Base-by-base conservation (phyloP, 2,113 vertebrate species). In the Formicarius rufipectus region DNA sequence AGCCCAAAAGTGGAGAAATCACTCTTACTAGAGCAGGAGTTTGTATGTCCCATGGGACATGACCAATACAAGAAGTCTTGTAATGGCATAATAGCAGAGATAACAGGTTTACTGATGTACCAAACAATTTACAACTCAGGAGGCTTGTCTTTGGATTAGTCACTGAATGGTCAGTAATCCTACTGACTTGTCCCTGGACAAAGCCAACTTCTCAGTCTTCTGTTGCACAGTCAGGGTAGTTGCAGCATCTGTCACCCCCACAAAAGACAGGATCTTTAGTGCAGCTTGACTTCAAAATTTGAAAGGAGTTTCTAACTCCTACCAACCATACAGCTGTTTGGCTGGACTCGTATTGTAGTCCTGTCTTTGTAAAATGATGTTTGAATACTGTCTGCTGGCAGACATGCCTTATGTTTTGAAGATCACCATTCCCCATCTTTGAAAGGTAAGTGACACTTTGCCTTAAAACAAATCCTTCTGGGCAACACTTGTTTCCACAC, bases 181-280 rank as follows among this genome's bases (percentile, higher is more conserved):
- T 6, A 42, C 21, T 0, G 0, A 44, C 69, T 21, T 39, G 12
- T 15, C 30, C 47, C 44, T 0, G 2, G 39, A 69, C 44, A 88
- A 59, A 73, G 58, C 10, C 0, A 0, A 85, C 39, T 44, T 92
- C 69, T 63, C 44, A 68, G 44, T 8, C 3, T 25, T 19, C 27
- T 13, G 31, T 6, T 64, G 49, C 27, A 40, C 12, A 21, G 1
- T 3, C 6, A 23, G 13, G 30, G 30, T 24, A 84, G 56, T 20
- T 0, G 0, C 39, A 50, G 47, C 47, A 74, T 20, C 37, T 7
- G 17, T 28, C 59, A 62, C 14, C 22, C 69, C 42, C 1, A 0
- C 0, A 1, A 50, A 15, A 67, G 39, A 15, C 21, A 68, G 24
- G 30, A 33, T 6, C 39, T 47, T 37, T 9, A 55, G 50, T 1